Percentiles rank a stretch among this genome's conserved stretches.
Conservation (phyloP, 2,113 vertebrate genomes). For the Phrynosoma blainvillii region DNA sequence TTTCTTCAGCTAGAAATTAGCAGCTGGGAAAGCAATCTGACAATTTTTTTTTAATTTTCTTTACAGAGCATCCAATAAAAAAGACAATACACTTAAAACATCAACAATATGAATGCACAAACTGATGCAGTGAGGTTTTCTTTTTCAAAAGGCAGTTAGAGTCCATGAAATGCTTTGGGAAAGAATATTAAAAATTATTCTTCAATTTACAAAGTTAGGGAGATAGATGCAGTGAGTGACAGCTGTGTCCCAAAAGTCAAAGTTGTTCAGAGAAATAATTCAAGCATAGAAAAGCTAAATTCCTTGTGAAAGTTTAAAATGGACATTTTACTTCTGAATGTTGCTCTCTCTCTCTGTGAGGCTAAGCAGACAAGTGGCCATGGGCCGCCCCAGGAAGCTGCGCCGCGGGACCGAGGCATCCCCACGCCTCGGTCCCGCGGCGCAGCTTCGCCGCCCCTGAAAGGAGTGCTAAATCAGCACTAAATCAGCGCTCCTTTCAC, state of each 20-base stretch:
- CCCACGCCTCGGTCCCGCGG: too few species aligned
- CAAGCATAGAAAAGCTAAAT: conserved; percentile 6
- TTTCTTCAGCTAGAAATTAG: neutral
- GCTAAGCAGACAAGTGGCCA: too few species aligned
- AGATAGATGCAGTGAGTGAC: conserved; percentile 47
- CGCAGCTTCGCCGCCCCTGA: too few species aligned
- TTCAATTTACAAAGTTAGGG: conserved; percentile 52
- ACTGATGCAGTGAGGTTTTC: conserved; percentile 80
- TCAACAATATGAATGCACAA: conserved; percentile 69
- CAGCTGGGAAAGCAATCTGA: neutral
- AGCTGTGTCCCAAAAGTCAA: conserved; percentile 57
- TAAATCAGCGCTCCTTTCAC: too few species aligned
- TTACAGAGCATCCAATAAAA: conserved; percentile 78
- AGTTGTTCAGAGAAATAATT: conserved; percentile 48
- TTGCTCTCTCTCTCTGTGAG: too few species aligned
- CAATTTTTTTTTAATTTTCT: neutral
- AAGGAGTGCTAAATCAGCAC: too few species aligned
- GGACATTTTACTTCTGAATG: conserved; percentile 50
- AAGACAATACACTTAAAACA: conserved; percentile 79
- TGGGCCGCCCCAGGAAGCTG: too few species aligned
- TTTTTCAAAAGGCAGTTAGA: conserved; percentile 74
- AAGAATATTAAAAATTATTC: conserved; percentile 65
- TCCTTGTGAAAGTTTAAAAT: neutral
- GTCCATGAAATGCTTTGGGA: conserved; percentile 79
- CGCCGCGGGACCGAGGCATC: too few species aligned